Conservation (phyloP, 2,797 vertebrate species). For the Pelochelys cantorii region DNA sequence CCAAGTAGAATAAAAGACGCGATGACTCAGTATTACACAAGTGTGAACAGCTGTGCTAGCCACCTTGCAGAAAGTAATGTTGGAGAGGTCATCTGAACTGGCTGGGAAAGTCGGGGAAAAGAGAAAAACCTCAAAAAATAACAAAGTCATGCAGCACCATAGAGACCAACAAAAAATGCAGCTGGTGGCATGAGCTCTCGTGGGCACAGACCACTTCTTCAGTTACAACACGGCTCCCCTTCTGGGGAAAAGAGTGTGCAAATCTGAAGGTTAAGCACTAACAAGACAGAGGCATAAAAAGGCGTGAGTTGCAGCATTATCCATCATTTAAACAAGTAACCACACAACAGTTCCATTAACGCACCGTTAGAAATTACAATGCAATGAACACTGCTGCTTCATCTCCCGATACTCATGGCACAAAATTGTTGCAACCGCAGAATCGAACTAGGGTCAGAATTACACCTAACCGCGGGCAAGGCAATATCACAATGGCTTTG, state of each 20-base stretch:
- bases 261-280: not conserved
- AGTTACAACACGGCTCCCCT: too few relatives aligned
- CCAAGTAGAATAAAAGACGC: not conserved
- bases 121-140: not conserved
- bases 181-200: too few relatives aligned
- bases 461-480: not conserved
- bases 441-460: not conserved
- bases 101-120: not conserved
- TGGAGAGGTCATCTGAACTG: not conserved
- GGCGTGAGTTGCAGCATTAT: not conserved
- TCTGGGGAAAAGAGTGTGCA: not conserved
- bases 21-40: not conserved
- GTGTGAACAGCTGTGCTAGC: not conserved
- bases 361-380: fast-evolving
- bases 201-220: too few relatives aligned
- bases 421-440: not conserved
- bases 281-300: not conserved
- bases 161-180: too few relatives aligned
- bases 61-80: slow-evolving; percentile 9
- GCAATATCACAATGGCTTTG: not conserved
- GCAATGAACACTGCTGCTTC: not conserved
- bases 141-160: too few relatives aligned
- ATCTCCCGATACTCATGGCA: not conserved
- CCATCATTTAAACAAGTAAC: not conserved
- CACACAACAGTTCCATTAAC: not conserved